Conservation (phyloP, 2,113 vertebrate species). For the Xyliphius kryptos region DNA sequence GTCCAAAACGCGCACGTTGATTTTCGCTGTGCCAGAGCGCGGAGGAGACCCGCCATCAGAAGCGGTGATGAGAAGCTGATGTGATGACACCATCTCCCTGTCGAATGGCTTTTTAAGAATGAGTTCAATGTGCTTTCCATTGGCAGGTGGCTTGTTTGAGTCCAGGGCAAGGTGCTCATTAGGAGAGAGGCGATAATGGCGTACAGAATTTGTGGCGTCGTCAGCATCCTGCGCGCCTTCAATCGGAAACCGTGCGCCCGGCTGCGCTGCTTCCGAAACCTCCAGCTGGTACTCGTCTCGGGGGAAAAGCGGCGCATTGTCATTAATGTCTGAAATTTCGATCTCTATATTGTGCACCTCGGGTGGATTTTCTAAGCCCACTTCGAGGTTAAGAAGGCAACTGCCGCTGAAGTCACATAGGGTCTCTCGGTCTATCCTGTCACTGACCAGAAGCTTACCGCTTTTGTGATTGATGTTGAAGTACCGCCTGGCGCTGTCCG, state of each 20-base stretch:
- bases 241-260: slow-evolving; percentile 81
- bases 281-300: slow-evolving; percentile 82
- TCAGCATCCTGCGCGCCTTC: slow-evolving; percentile 88
- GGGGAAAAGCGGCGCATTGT: slow-evolving; percentile 84
- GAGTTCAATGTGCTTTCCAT: slow-evolving; percentile 83
- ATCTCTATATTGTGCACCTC: slow-evolving; percentile 87
- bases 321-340: slow-evolving; percentile 88
- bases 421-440: slow-evolving; percentile 85
- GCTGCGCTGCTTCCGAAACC: slow-evolving; percentile 82
- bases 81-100: slow-evolving; percentile 78
- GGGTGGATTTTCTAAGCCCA: slow-evolving; percentile 82
- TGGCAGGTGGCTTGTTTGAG: slow-evolving; percentile 75
- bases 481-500: slow-evolving; percentile 76
- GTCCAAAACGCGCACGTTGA: slow-evolving; percentile 83
- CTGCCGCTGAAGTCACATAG: slow-evolving; percentile 77
- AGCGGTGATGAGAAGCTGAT: slow-evolving; percentile 81
- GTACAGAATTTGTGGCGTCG: slow-evolving; percentile 84
- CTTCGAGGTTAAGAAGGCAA: slow-evolving; percentile 80
- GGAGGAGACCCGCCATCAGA: slow-evolving; percentile 84
- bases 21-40: slow-evolving; percentile 75
- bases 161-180: slow-evolving; percentile 83
- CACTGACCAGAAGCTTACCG: slow-evolving; percentile 81
- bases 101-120: slow-evolving; percentile 86
- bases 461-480: slow-evolving; percentile 80
- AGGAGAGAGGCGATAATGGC: slow-evolving; percentile 81